Base-by-base conservation (phyloP, 1,140 invertebrate genomes). In the Papilio aristodemus region DNA sequence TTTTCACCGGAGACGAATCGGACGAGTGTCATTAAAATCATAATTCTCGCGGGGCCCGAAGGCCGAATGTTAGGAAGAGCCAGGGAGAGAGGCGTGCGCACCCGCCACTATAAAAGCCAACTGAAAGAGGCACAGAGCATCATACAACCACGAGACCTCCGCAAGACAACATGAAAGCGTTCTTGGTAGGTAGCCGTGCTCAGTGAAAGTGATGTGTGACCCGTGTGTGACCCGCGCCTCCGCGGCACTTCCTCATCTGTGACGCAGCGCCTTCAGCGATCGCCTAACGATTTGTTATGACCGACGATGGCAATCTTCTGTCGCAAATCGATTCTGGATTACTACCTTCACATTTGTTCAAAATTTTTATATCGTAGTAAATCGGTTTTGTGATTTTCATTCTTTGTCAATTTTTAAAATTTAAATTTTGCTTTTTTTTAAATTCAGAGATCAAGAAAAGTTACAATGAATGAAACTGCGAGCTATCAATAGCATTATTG, bases 141-240 rank as follows among this genome's bases (percentile, higher is more conserved):
- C 89, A 91, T 75, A 90, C 87, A 86, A 89, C 80, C 81, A 80
- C 85, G 77, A 86, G 71, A 86, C 81, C 87, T 91, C 85, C 86
- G 84, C 78, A 85, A 89, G 84, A 79, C 87, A 91, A 91, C 89
- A 92, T 92, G 90, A 91, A 89, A 89, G 89, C 90, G 74, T 92
- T 92, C 84, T 86, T 90, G 90, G 90, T 92, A 90, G 88, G 90
- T 89, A 86, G 67, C 63, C 78, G 81, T 78, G 81, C 80, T 77
- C 72, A 84, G 83, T 88, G 86, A 88, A 88, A 87, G 85, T 90
- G 87, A 81, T 72, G 71, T 80, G 86, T 90, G 88, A 87, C 84
- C 86, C 73, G 79, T 78, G 78, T 70, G 76, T 83, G 82, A 83
- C 80, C 78, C 75, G 77, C 74, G 73, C 71, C 62, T 67, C 76